Evolutionary conservation across 2,888 invertebrate genomes (phyloP).

Genomic region (Drepanosiphum platanoidis): DNA sequence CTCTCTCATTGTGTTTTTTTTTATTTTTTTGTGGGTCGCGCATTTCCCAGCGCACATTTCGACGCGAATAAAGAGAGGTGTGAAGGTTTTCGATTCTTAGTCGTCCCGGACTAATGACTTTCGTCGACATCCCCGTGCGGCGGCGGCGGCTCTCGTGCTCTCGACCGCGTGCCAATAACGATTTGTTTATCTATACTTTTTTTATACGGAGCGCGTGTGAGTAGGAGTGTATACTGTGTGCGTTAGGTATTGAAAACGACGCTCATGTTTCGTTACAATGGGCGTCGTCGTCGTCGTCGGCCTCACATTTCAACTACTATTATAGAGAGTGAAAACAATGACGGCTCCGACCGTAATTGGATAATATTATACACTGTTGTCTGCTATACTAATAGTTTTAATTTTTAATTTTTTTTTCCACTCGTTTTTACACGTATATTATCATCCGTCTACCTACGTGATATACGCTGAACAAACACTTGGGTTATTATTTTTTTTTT

Average conservation of each 20-base stretch:
- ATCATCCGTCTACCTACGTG: neutral
- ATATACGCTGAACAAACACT: neutral
- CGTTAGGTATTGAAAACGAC: slow-evolving; percentile 17
- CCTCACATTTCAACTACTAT: neutral
- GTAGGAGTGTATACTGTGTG: neutral
- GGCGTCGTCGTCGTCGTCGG: neutral
- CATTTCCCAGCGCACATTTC: slow-evolving; percentile 42
- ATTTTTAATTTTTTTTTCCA: neutral
- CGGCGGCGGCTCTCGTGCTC: too few species aligned
- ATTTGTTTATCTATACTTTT: too few species aligned
- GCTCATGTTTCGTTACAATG: slow-evolving; percentile 35
- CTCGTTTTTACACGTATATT: too few species aligned
- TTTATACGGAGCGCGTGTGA: neutral
- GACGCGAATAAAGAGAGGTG: neutral
- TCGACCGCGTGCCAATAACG: too few species aligned
- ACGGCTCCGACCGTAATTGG: slow-evolving; percentile 10
- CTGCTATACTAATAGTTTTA: neutral
- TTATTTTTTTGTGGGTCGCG: slow-evolving; percentile 31
- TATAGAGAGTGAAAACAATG: slow-evolving; percentile 36
- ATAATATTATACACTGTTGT: neutral
- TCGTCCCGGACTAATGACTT: neutral
- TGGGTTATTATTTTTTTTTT: neutral
- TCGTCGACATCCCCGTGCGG: neutral
- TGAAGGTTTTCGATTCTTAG: slow-evolving; percentile 35
- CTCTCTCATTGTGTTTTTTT: neutral